phyloP scores from a whole-genome alignment of 1,140 invertebrate genomes.

The Notospermus geniculatus region DNA sequence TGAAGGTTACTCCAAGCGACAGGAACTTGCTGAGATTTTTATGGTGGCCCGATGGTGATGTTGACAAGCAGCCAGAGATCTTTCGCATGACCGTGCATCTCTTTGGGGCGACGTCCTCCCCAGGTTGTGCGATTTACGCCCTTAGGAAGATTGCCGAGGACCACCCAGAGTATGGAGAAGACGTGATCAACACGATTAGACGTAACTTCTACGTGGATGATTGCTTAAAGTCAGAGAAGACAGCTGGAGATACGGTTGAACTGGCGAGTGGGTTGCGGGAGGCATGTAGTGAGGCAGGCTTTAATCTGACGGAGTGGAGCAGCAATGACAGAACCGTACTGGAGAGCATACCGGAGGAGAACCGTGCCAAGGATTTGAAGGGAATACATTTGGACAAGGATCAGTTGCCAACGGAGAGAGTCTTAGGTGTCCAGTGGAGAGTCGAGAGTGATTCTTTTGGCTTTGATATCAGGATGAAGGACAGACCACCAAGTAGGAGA shows the following conservation, averaged over 20 bases:
- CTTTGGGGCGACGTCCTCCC: constrained; percentile 27
- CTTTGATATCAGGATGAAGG: constrained; percentile 15
- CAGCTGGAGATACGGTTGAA: constrained; percentile 8
- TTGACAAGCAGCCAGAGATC: constrained; percentile 12
- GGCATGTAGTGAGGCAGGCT: constrained; percentile 7
- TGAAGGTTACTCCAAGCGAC: constrained; percentile 17
- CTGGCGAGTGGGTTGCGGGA: constrained; percentile 10
- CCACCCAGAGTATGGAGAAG: not conserved
- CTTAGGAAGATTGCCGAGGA: constrained; percentile 21
- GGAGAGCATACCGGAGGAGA: constrained; percentile 10
- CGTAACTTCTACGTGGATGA: constrained; percentile 28
- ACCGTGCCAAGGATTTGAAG: constrained; percentile 7
- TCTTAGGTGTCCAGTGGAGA: constrained; percentile 19
- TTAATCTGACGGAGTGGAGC: constrained; percentile 17
- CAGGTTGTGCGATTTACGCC: constrained; percentile 21
- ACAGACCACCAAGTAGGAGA: constrained; percentile 14
- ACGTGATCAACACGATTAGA: constrained; percentile 3
- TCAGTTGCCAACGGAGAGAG: constrained; percentile 10
- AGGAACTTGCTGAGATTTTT: constrained; percentile 20
- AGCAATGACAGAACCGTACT: constrained; percentile 14
- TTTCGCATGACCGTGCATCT: constrained; percentile 27
- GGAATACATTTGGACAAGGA: constrained; percentile 7
- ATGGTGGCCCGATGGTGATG: constrained; percentile 21
- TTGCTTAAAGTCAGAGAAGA: constrained; percentile 13
- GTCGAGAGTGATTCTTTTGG: constrained; percentile 20